These are phyloP conservation scores for Stictocephala bisonia DNA, from an alignment of 2,888 invertebrate genomes.

Conservation along the genomic window DNA sequence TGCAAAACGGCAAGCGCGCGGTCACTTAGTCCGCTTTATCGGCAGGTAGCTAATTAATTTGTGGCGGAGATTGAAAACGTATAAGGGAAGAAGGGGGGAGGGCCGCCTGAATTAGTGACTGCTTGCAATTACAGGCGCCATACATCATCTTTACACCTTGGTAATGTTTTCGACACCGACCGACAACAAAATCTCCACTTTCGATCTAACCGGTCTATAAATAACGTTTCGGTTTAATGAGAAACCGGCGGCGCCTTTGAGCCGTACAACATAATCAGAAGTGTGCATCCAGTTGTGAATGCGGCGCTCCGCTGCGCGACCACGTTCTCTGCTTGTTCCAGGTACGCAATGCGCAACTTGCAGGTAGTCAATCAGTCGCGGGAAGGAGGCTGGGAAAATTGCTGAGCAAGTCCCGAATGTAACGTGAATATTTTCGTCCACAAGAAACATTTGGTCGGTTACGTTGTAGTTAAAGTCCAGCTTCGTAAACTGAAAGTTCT, in stretches of 20 bases:
- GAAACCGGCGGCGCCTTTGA: slow-evolving; percentile 37
- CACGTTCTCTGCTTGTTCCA: too few relatives aligned
- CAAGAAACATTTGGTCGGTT: too few relatives aligned
- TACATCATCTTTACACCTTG: slow-evolving; percentile 48
- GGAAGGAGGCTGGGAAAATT: too few relatives aligned
- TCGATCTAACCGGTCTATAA: slow-evolving; percentile 39
- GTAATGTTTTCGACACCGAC: slow-evolving; percentile 49
- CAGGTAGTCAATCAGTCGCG: too few relatives aligned
- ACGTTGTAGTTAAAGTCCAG: too few relatives aligned
- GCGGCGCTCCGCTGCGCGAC: too few relatives aligned
- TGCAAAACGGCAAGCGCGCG: too few relatives aligned
- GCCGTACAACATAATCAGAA: slow-evolving; percentile 38
- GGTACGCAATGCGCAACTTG: too few relatives aligned
- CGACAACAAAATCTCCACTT: slow-evolving; percentile 40
- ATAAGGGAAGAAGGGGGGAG: neutral
- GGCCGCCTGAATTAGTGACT: neutral
- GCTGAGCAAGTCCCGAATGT: too few relatives aligned
- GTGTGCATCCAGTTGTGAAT: slow-evolving; percentile 15
- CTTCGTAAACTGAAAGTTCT: too few relatives aligned
- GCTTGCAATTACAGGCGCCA: slow-evolving; percentile 24
- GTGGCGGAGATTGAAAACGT: slow-evolving; percentile 37
- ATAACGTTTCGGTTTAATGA: slow-evolving; percentile 37
- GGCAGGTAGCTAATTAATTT: slow-evolving; percentile 33
- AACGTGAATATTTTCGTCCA: too few relatives aligned
- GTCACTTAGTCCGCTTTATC: slow-evolving; percentile 37